Evolutionary conservation across 2,888 invertebrate species (phyloP).

Genomic region (Pollenia angustigena): DNA sequence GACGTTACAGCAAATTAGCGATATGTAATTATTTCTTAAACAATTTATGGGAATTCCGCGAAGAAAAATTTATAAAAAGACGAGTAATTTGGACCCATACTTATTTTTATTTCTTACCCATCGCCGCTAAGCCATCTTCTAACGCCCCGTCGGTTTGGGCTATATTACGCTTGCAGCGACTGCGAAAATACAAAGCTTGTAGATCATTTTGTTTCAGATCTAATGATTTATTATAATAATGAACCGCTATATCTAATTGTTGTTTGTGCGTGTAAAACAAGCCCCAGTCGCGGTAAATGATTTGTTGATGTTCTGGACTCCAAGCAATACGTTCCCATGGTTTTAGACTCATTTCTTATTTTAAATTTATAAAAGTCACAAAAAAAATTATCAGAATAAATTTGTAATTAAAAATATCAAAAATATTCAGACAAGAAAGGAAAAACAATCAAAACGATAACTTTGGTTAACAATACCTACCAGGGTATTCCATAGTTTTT

Average conservation of each 20-base stretch:
- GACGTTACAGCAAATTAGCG: too few relatives aligned
- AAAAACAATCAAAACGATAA: too few relatives aligned
- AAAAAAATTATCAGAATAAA: neutral
- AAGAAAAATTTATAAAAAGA: too few relatives aligned
- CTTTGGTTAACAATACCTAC: too few relatives aligned
- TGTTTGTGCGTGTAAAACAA: constrained; percentile 80
- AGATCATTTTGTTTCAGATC: constrained; percentile 77
- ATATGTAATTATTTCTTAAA: too few relatives aligned
- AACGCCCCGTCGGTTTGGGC: constrained; percentile 79
- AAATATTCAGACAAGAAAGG: neutral
- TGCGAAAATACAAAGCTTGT: constrained; percentile 79
- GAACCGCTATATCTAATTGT: constrained; percentile 79
- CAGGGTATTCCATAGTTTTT: too few relatives aligned
- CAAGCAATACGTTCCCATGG: constrained; percentile 79
- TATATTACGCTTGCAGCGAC: constrained; percentile 79
- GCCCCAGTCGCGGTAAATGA: constrained; percentile 82
- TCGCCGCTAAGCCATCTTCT: constrained; percentile 78
- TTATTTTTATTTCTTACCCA: constrained; percentile 74
- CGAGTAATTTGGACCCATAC: too few relatives aligned
- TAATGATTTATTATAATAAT: constrained; percentile 81
- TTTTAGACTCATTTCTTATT: constrained; percentile 53
- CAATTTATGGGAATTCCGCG: too few relatives aligned
- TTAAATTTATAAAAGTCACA: neutral
- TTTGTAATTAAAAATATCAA: neutral
- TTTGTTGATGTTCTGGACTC: constrained; percentile 79